Evolutionary conservation across 1,140 invertebrate species (phyloP).

Genomic region (Phenacoccus solenopsis): DNA sequence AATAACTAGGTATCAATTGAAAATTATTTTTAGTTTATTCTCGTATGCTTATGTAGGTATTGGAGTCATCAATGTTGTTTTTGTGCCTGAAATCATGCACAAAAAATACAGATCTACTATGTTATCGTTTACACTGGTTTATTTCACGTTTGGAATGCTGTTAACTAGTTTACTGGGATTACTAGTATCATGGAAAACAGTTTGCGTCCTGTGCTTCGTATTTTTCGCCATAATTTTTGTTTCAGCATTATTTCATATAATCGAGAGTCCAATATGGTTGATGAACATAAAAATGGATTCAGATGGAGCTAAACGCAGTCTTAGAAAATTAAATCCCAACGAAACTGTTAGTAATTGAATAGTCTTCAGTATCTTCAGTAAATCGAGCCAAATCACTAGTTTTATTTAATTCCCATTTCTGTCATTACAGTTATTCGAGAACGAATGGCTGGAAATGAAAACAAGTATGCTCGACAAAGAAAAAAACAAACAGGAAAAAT

Average conservation of each 20-base stretch:
- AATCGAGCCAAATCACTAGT: not conserved
- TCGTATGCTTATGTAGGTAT: not conserved
- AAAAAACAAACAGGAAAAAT: not conserved
- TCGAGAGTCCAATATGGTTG: not conserved
- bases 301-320: not conserved
- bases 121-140: not conserved
- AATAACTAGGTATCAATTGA: not conserved
- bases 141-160: not conserved
- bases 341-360: no score
- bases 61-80: not conserved
- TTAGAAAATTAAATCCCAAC: not conserved
- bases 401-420: no score
- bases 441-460: no score
- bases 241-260: not conserved
- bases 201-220: not conserved
- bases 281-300: not conserved
- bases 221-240: not conserved
- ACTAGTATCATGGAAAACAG: not conserved
- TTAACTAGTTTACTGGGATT: not conserved
- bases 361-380: no score
- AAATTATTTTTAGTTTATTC: not conserved
- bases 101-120: not conserved
- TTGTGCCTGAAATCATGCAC: not conserved
- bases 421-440: not conserved
- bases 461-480: not conserved